Base-by-base conservation (phyloP, 2,888 invertebrate species). In the Mantis religiosa region DNA sequence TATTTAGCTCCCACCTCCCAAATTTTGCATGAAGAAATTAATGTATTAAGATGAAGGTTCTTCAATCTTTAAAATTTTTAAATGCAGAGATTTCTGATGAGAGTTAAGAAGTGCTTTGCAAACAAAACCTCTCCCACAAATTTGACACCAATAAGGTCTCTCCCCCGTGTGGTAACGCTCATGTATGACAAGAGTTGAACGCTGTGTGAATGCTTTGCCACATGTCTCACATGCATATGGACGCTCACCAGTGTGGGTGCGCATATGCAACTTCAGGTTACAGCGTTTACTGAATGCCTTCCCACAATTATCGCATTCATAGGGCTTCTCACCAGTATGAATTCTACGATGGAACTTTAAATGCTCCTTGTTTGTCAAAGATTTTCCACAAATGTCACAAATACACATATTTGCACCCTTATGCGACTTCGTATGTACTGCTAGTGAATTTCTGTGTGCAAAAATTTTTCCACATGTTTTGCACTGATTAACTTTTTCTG, bases 251-350 rank as follows among this genome's bases (percentile, higher is more conserved):
- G 89, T 89, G 90, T 89, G 89, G 41, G 90, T 91, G 0, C 92
- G 91, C 30, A 90, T 91, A 89, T 92, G 92, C 28, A 92, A 90
- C 27, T 89, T 91, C 0, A 93, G 90, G 71, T 92, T 91, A 41
- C 92, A 87, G 20, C 82, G 86, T 28, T 87, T 87, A 41, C 87
- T 84, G 41, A 90, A 90, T 54, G 86, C 81, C 81, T 90, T 90
- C 6, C 82, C 81, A 88, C 90, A 90, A 47, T 89, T 87, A 92
- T 94, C 94, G 93, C 95, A 95, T 1, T 94, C 94, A 91, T 95
- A 94, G 1, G 95, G 95, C 92, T 95, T 95, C 92, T 95, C 94
- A 0, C 95, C 95, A 2, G 95, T 94, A 92, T 95, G 95, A 88
- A 95, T 95, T 83, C 95, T 93, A 90, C 95, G 93, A 92, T 95